Conservation (phyloP, 1,140 invertebrate genomes). For the Atta colombica region DNA sequence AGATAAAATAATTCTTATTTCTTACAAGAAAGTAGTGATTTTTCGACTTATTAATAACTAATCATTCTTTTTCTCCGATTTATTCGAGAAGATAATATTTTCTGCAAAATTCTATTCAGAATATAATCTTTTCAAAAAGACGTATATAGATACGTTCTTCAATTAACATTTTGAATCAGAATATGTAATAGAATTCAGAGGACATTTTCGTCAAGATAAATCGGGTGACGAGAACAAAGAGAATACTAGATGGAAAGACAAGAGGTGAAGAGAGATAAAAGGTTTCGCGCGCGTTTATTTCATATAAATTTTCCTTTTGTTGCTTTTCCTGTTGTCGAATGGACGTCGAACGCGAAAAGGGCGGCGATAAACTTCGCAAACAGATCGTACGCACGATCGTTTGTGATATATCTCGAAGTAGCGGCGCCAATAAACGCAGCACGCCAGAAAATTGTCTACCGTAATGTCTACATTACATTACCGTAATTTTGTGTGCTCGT, state of each 20-base stretch:
- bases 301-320: conserved; percentile 74
- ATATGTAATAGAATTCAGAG: conserved; percentile 29
- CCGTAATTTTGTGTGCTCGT: conserved; percentile 30
- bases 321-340: conserved; percentile 76
- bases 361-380: conserved; percentile 82
- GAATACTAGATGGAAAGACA: conserved; percentile 27
- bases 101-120: background rate
- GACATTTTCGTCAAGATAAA: conserved; percentile 63
- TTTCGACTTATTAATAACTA: background rate
- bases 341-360: conserved; percentile 80
- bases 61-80: background rate
- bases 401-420: conserved; percentile 53
- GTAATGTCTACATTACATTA: conserved; percentile 4
- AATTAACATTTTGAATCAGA: background rate
- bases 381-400: conserved; percentile 70
- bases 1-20: background rate
- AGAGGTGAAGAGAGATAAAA: background rate
- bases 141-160: background rate
- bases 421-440: conserved; percentile 11
- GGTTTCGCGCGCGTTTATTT: conserved; percentile 33
- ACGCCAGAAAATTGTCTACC: conserved; percentile 26
- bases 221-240: conserved; percentile 68
- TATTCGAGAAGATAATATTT: background rate
- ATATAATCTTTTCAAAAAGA: background rate
- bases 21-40: background rate